These are phyloP conservation scores for Drosophila mauritiana DNA, from an alignment of 1,140 invertebrate species.

Conservation along the genomic window DNA sequence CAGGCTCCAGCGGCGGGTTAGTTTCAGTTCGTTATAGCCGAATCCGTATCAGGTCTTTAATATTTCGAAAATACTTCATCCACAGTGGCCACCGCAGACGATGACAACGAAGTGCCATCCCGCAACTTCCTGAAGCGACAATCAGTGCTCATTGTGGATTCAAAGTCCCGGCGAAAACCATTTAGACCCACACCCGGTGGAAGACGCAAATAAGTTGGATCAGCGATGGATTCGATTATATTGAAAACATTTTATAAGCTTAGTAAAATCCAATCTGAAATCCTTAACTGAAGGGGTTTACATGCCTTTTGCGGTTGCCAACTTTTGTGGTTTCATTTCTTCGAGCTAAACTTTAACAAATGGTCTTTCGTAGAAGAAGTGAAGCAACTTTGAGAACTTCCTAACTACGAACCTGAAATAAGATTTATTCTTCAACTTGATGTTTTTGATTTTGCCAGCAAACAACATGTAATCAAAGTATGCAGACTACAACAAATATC, in stretches of 20 bases:
- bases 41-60: background rate
- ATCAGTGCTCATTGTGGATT: slow-evolving; percentile 92
- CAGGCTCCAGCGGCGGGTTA: slow-evolving; percentile 79
- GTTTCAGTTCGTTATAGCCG: background rate
- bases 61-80: slow-evolving; percentile 2
- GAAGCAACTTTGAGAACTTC: too few species aligned
- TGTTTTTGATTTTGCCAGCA: background rate
- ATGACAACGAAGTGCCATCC: slow-evolving; percentile 93
- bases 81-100: slow-evolving; percentile 87
- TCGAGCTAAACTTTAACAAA: too few species aligned
- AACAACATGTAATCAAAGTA: background rate
- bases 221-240: background rate
- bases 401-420: too few species aligned
- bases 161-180: slow-evolving; percentile 91
- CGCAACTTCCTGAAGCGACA: slow-evolving; percentile 91
- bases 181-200: slow-evolving; percentile 85
- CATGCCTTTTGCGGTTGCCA: background rate
- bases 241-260: background rate
- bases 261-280: background rate
- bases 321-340: background rate
- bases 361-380: too few species aligned
- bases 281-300: too few species aligned
- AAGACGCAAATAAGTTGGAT: slow-evolving; percentile 54
- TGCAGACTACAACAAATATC: background rate
- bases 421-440: too few species aligned